A percentile compares a stretch with the other conserved stretches of the same genome.
These are phyloP conservation scores for Forbesichthys papilliferus DNA, from an alignment of 2,113 vertebrate species.

Conservation along the genomic window DNA sequence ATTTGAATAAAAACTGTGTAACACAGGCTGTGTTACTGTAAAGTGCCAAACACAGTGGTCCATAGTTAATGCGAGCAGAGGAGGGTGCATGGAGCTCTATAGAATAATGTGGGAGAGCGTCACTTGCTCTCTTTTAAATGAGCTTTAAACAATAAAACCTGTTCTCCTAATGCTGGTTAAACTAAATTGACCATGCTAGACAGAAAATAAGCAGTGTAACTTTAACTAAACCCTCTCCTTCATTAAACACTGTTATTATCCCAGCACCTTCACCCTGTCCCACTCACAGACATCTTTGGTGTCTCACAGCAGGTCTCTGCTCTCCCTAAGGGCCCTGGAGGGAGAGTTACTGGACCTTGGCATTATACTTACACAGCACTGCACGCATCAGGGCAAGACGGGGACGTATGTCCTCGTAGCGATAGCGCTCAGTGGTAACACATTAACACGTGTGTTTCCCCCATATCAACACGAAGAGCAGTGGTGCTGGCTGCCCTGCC, in stretches of 20 bases:
- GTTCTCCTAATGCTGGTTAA: no score
- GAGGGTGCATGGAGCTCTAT: background rate
- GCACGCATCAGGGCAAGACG: slow-evolving; percentile 44
- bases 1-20: background rate
- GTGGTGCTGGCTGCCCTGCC: slow-evolving; percentile 25
- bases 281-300: background rate
- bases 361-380: slow-evolving; percentile 57
- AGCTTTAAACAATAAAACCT: no score
- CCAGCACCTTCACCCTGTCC: no score
- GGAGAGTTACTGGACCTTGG: slow-evolving; percentile 46
- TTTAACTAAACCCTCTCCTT: no score
- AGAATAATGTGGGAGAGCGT: no score
- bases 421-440: slow-evolving; percentile 40
- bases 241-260: no score
- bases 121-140: no score
- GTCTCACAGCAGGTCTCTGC: slow-evolving; percentile 38
- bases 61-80: no score
- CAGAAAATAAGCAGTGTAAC: no score
- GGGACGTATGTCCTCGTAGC: slow-evolving; percentile 38
- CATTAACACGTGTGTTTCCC: slow-evolving; percentile 54
- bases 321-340: slow-evolving; percentile 39
- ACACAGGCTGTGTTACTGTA: background rate
- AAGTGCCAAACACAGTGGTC: background rate
- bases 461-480: slow-evolving; percentile 33
- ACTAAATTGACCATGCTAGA: no score